Percentiles rank a stretch among this genome's conserved stretches.
These are phyloP conservation scores for Synanceia verrucosa DNA, from an alignment of 2,797 vertebrate genomes.

Conservation along the genomic window DNA sequence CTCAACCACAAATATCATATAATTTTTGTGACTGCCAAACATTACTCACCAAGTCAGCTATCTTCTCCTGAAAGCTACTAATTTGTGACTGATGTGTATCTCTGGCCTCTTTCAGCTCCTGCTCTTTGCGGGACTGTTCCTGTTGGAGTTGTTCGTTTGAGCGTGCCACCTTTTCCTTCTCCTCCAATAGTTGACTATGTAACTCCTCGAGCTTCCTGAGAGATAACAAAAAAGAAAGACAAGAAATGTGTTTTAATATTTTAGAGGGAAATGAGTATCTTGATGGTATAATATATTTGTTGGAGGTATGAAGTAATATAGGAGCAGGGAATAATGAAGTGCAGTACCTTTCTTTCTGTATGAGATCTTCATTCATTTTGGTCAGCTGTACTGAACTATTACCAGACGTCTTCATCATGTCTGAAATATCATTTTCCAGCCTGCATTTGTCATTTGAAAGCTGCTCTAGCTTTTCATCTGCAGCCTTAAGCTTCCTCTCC, in stretches of 20 bases:
- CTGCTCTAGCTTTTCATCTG: slow-evolving; percentile 88
- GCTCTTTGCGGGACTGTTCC: slow-evolving; percentile 81
- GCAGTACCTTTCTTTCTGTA: slow-evolving; percentile 90
- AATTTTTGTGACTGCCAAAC: not conserved
- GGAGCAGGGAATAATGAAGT: not conserved
- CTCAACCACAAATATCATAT: not conserved
- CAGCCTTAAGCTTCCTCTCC: slow-evolving; percentile 88
- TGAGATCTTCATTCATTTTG: slow-evolving; percentile 92
- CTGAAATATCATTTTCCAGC: slow-evolving; percentile 90
- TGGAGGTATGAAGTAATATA: not conserved
- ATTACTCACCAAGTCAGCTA: slow-evolving; percentile 85
- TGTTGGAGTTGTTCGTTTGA: slow-evolving; percentile 84
- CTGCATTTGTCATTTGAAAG: slow-evolving; percentile 90
- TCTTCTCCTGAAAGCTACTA: slow-evolving; percentile 80
- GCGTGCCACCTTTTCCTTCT: slow-evolving; percentile 83
- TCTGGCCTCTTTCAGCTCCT: slow-evolving; percentile 79
- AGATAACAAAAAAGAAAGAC: not conserved
- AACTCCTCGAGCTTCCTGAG: slow-evolving; percentile 89
- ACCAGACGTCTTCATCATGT: slow-evolving; percentile 94
- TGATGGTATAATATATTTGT: not conserved
- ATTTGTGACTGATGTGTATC: slow-evolving; percentile 82
- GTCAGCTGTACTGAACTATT: slow-evolving; percentile 92
- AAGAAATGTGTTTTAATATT: not conserved
- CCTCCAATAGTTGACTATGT: slow-evolving; percentile 87
- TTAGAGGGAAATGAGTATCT: not conserved